A percentile compares a stretch with the other conserved stretches of the same genome.
phyloP scores from a whole-genome alignment of 37 sponge, comb jelly and placozoan species.

The Aplysina aerophoba region DNA sequence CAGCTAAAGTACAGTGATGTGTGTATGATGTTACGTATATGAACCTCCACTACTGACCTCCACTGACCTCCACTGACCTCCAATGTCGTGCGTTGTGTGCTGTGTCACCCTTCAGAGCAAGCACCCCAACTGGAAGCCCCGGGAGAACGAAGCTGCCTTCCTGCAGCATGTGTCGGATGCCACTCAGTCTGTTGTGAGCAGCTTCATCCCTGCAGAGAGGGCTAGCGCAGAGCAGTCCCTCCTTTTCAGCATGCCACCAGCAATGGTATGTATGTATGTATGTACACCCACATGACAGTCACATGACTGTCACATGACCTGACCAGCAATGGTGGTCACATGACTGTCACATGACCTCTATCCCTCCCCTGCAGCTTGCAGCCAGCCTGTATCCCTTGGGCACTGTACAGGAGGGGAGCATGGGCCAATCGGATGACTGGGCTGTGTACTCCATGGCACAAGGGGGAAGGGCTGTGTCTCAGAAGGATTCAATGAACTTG shows the following conservation, averaged over 20 bases:
- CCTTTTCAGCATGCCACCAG: constrained; percentile 3
- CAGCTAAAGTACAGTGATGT: no score
- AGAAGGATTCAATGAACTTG: background rate
- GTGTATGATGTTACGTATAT: no score
- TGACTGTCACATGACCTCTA: no score
- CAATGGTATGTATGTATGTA: no score
- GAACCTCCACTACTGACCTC: no score
- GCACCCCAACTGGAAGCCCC: constrained; percentile 86
- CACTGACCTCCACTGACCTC: no score
- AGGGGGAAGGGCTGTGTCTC: background rate
- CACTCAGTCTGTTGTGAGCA: constrained; percentile 21
- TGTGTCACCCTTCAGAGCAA: constrained; percentile 43
- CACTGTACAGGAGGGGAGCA: background rate
- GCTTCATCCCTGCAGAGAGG: constrained; percentile 5
- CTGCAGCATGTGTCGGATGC: constrained; percentile 77
- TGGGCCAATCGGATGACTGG: constrained; percentile 17
- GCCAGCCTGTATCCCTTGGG: constrained; percentile 17
- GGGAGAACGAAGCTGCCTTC: constrained; percentile 71
- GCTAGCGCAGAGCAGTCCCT: constrained; percentile 1
- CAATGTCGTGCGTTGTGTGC: background rate
- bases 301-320: no score
- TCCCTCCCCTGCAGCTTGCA: background rate
- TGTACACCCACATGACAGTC: no score
- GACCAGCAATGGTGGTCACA: no score
- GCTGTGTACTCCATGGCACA: constrained; percentile 4